Percentiles rank a stretch among this genome's conserved stretches.
phyloP scores from a whole-genome alignment of 2,113 vertebrate species.

The Bubo bubo region DNA sequence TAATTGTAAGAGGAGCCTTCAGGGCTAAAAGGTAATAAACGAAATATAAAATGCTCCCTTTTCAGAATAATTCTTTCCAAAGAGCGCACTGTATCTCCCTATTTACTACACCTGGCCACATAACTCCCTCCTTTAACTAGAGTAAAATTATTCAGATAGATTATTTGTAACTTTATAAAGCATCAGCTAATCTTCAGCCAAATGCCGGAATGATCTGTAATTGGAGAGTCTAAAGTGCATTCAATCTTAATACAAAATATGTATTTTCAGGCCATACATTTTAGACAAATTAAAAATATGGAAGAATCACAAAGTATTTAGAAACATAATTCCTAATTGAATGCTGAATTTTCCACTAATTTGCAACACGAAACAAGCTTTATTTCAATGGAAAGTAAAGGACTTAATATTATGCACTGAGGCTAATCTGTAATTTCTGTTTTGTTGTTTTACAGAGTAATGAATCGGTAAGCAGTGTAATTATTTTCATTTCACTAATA shows the following conservation, averaged over 20 bases:
- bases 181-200: neutral
- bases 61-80: neutral
- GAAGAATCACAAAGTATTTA: neutral
- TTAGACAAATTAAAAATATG: neutral
- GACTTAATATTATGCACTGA: neutral
- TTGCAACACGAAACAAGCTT: neutral
- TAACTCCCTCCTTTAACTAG: neutral
- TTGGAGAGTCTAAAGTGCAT: neutral
- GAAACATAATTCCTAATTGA: neutral
- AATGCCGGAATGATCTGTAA: neutral
- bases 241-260: neutral
- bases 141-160: neutral
- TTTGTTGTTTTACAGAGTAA: neutral
- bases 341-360: neutral
- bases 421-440: neutral
- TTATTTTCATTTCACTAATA: slow-evolving; percentile 8
- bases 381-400: neutral
- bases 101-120: neutral
- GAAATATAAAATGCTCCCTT: neutral
- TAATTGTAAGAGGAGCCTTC: neutral
- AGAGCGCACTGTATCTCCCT: neutral
- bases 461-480: neutral
- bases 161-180: neutral
- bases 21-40: neutral
- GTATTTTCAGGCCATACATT: slow-evolving; percentile 7